phyloP scores from a whole-genome alignment of 2,797 vertebrate genomes.

The Enteromius mattozi region DNA sequence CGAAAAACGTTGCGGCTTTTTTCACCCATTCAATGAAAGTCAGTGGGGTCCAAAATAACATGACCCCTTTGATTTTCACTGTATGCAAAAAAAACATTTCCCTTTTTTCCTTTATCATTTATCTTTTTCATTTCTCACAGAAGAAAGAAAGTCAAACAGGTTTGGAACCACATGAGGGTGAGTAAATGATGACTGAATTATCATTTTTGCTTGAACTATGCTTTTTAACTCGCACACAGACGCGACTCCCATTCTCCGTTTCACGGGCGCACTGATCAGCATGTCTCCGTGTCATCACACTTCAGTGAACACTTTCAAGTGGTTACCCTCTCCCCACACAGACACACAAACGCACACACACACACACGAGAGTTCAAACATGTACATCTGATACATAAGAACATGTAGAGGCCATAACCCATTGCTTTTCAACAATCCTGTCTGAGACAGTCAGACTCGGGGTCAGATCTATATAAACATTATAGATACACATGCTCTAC shows the following conservation, averaged over 20 bases:
- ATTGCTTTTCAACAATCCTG: constrained; percentile 56
- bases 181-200: background rate
- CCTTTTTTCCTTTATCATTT: background rate
- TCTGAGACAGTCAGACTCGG: constrained; percentile 42
- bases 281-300: constrained; percentile 83
- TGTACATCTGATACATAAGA: constrained; percentile 43
- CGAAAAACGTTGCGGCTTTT: background rate
- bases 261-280: constrained; percentile 73
- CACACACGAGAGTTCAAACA: constrained; percentile 49
- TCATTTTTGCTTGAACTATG: background rate
- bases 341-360: constrained; percentile 65
- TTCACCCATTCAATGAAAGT: background rate
- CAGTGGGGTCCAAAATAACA: background rate
- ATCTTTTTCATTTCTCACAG: no score
- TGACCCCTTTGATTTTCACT: background rate
- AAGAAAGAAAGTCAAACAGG: background rate
- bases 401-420: constrained; percentile 53
- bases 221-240: constrained; percentile 24
- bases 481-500: constrained; percentile 32
- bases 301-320: constrained; percentile 85
- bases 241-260: constrained; percentile 28
- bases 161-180: background rate
- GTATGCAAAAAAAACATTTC: background rate
- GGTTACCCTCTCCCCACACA: constrained; percentile 73
- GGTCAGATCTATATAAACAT: constrained; percentile 23